Percentiles rank a stretch among this genome's conserved stretches.
Evolutionary conservation across 2,113 vertebrate species (phyloP).

Genomic region (Nematolebias whitei): DNA sequence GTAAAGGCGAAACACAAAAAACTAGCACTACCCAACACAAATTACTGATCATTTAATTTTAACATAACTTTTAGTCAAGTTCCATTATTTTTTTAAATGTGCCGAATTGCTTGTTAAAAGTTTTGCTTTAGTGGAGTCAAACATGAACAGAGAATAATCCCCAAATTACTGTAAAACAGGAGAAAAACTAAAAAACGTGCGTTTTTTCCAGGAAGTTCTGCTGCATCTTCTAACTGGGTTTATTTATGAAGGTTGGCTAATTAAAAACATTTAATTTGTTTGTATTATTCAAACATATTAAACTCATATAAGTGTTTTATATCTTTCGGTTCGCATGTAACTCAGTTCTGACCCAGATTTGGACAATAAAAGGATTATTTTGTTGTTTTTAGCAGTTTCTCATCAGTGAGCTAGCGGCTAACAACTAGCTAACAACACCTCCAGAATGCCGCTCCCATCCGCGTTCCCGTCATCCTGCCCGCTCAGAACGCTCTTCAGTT

Average conservation of each 20-base stretch:
- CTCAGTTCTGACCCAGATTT: neutral
- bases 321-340: neutral
- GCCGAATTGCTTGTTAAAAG: neutral
- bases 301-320: too few relatives aligned
- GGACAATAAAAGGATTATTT: neutral
- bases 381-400: neutral
- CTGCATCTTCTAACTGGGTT: neutral
- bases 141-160: neutral
- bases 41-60: too few relatives aligned
- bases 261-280: too few relatives aligned
- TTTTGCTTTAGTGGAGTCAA: neutral
- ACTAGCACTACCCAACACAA: too few relatives aligned
- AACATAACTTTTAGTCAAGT: too few relatives aligned
- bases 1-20: too few relatives aligned
- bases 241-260: too few relatives aligned
- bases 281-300: too few relatives aligned
- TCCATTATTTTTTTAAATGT: neutral
- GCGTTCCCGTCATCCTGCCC: constrained; percentile 77
- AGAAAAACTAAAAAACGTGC: neutral
- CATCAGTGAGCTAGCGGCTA: constrained; percentile 1
- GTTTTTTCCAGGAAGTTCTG: neutral
- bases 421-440: constrained; percentile 75
- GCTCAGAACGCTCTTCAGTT: constrained; percentile 88
- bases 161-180: neutral
- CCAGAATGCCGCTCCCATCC: constrained; percentile 79